Evolutionary conservation across 2,888 invertebrate species (phyloP).

Genomic region (Aleiodes leptofemur): DNA sequence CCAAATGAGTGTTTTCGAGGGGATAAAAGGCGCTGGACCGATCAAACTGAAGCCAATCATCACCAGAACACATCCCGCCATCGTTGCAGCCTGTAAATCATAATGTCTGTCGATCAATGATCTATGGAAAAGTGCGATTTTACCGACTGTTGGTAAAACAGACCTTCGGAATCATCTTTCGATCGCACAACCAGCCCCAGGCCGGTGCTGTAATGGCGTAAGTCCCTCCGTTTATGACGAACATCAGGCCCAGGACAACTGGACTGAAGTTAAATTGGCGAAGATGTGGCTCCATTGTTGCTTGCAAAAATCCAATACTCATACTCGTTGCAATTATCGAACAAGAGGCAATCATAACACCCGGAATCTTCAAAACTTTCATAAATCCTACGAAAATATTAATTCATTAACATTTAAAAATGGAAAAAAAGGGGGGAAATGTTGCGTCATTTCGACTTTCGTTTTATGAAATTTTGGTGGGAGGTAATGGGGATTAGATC

Average conservation of each 20-base stretch:
- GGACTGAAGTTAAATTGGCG: conserved; percentile 83
- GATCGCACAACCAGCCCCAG: conserved; percentile 90
- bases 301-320: conserved; percentile 92
- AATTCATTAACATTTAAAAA: not conserved
- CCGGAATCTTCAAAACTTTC: conserved; percentile 83
- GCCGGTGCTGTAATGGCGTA: conserved; percentile 87
- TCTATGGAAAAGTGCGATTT: not conserved
- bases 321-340: conserved; percentile 87
- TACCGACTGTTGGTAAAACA: not conserved
- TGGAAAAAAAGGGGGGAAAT: too few species aligned
- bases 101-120: conserved; percentile 8
- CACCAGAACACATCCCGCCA: conserved; percentile 82
- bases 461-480: too few species aligned
- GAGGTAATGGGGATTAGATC: too few species aligned
- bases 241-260: conserved; percentile 86
- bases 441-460: too few species aligned
- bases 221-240: conserved; percentile 88
- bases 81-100: conserved; percentile 77
- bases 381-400: conserved; percentile 78
- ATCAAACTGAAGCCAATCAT: conserved; percentile 84
- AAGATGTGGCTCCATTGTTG: conserved; percentile 93
- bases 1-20: conserved; percentile 80
- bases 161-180: conserved; percentile 80
- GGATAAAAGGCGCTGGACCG: conserved; percentile 88
- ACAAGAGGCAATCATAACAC: conserved; percentile 82